These are phyloP conservation scores for Aphrophora alni DNA, from an alignment of 2,888 invertebrate genomes.

Conservation along the genomic window DNA sequence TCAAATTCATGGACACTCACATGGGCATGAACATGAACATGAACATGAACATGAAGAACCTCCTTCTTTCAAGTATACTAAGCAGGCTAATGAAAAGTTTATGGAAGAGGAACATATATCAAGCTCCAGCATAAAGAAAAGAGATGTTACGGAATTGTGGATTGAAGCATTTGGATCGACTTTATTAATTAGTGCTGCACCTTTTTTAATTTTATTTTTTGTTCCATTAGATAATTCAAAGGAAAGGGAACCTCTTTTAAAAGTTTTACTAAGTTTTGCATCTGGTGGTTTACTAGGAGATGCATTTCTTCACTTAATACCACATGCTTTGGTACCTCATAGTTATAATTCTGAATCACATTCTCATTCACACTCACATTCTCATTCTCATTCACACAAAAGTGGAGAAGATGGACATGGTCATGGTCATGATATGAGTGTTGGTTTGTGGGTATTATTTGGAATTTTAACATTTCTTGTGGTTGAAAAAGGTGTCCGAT, in stretches of 20 bases:
- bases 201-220: constrained; percentile 89
- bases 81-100: constrained; percentile 66
- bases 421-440: constrained; percentile 81
- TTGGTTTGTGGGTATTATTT: constrained; percentile 92
- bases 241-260: constrained; percentile 84
- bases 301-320: constrained; percentile 98
- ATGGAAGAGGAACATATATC: constrained; percentile 27
- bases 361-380: constrained; percentile 63
- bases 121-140: constrained; percentile 33
- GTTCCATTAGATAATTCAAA: constrained; percentile 90
- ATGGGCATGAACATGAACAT: constrained; percentile 57
- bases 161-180: constrained; percentile 88
- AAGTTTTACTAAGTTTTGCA: constrained; percentile 90
- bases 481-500: constrained; percentile 90
- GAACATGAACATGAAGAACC: constrained; percentile 67
- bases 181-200: constrained; percentile 91
- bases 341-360: constrained; percentile 54
- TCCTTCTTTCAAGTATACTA: constrained; percentile 85
- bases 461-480: constrained; percentile 87
- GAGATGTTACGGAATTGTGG: constrained; percentile 62
- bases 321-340: constrained; percentile 82
- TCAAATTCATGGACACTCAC: constrained; percentile 52
- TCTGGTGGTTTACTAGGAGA: constrained; percentile 97
- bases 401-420: constrained; percentile 58
- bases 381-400: constrained; percentile 60